phyloP scores from a whole-genome alignment of 2,888 invertebrate genomes.

The Glaucopsyche alexis region DNA sequence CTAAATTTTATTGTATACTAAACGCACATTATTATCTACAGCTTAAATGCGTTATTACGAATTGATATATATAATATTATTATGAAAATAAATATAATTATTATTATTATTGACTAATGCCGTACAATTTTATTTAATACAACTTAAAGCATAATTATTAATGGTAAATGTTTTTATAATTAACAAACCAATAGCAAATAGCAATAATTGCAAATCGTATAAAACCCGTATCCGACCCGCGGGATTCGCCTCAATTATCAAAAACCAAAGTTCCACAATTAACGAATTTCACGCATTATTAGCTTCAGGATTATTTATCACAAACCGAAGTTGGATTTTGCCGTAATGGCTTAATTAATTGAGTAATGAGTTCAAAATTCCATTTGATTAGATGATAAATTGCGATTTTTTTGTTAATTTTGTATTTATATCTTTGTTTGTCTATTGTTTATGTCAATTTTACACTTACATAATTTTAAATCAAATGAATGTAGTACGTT shows the following conservation, averaged over 20 bases:
- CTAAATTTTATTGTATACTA: no score
- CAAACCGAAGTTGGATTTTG: not conserved
- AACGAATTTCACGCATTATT: constrained; percentile 15
- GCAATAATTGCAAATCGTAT: not conserved
- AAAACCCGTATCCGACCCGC: not conserved
- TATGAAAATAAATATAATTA: no score
- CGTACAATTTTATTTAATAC: not conserved
- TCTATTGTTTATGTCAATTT: no score
- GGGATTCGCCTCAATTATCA: not conserved
- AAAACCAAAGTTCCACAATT: constrained; percentile 6
- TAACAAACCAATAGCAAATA: not conserved
- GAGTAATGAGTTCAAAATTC: not conserved
- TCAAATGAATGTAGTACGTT: no score
- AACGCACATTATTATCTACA: no score
- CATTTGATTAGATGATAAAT: not conserved
- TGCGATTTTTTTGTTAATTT: not conserved
- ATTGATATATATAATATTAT: no score
- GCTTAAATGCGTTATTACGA: no score
- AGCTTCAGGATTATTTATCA: constrained; percentile 1
- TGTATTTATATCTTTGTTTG: not conserved
- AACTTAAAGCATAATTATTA: not conserved
- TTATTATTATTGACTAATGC: no score
- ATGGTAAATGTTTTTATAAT: not conserved
- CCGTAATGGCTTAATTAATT: not conserved
- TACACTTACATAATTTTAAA: no score